Percentiles rank a stretch among this genome's conserved stretches.
Conservation (phyloP, 2,113 vertebrate species). For the Megaleporinus macrocephalus region DNA sequence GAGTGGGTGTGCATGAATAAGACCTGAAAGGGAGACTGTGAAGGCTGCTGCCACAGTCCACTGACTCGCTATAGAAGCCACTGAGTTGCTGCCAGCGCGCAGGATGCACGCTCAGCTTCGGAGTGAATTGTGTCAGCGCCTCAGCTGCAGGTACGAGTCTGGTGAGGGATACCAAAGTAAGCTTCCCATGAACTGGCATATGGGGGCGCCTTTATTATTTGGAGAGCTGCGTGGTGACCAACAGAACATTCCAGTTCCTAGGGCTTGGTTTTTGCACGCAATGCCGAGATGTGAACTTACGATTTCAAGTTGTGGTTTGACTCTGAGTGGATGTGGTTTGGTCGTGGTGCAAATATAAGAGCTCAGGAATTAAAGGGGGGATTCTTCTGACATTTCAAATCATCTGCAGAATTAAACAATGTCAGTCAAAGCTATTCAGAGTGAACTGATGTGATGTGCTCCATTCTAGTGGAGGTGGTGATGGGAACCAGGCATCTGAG, state of each 20-base stretch:
- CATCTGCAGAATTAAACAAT: no score
- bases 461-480: no score
- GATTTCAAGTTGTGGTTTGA: no score
- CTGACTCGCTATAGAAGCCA: slow-evolving; percentile 36
- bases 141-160: slow-evolving; percentile 45
- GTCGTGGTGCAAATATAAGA: background rate
- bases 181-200: slow-evolving; percentile 61
- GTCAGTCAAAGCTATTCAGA: no score
- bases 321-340: background rate
- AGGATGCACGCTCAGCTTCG: background rate
- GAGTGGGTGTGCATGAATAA: background rate
- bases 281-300: slow-evolving; percentile 2
- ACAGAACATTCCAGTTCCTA: slow-evolving; percentile 30
- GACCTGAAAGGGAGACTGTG: background rate
- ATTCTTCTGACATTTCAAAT: no score
- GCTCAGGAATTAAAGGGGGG: no score
- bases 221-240: slow-evolving; percentile 42
- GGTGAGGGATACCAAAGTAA: slow-evolving; percentile 50
- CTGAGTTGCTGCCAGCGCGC: background rate
- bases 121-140: slow-evolving; percentile 23
- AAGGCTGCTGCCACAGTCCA: slow-evolving; percentile 41
- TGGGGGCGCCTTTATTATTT: slow-evolving; percentile 55
- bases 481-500: no score
- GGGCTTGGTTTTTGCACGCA: slow-evolving; percentile 52
- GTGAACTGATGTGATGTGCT: no score